Evolutionary conservation across 2,797 vertebrate genomes (phyloP).

Genomic region (Pitangus sulphuratus): DNA sequence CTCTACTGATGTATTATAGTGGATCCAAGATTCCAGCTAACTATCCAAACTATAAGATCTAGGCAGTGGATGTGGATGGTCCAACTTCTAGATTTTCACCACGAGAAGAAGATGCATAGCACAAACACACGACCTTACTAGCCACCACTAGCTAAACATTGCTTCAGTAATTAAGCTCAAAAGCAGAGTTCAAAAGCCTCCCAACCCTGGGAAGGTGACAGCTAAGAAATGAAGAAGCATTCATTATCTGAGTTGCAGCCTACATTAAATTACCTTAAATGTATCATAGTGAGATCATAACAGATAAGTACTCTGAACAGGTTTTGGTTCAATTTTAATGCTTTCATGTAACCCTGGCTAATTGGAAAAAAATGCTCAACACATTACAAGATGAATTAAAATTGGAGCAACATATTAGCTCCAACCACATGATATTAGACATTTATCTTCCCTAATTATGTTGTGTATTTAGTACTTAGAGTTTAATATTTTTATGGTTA

Average conservation of each 20-base stretch:
- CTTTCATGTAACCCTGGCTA: background rate
- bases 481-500: conserved; percentile 31
- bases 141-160: background rate
- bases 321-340: background rate
- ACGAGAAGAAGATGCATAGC: background rate
- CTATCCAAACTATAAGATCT: background rate
- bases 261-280: background rate
- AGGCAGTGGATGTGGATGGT: background rate
- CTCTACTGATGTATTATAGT: background rate
- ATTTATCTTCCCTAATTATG: background rate
- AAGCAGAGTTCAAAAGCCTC: background rate
- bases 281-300: background rate
- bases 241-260: background rate
- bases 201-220: background rate
- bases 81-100: background rate
- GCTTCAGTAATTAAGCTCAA: background rate
- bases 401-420: background rate
- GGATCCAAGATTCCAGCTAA: background rate
- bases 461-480: background rate
- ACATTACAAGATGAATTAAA: background rate
- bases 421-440: background rate
- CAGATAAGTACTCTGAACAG: background rate
- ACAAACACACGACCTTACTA: background rate
- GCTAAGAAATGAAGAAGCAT: background rate
- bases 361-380: background rate